Percentiles rank a stretch among this genome's conserved stretches.
These are phyloP conservation scores for Sebastes umbrosus DNA, from an alignment of 2,797 vertebrate genomes.

Conservation along the genomic window DNA sequence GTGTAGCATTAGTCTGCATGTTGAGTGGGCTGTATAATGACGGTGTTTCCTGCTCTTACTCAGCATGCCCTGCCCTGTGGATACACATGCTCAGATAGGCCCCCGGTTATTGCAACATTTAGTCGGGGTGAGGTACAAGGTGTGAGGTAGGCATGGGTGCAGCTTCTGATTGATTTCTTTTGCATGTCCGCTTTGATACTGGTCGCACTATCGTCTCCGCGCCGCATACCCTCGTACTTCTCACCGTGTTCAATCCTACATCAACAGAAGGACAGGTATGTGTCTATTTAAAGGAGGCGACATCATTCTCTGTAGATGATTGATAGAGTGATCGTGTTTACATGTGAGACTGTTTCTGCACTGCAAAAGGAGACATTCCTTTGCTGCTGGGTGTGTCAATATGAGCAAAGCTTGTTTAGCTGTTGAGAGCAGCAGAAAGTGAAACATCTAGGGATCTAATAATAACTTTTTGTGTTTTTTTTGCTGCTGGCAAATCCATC, in stretches of 20 bases:
- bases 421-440: conserved; percentile 61
- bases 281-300: conserved; percentile 31
- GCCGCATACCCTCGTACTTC: neutral
- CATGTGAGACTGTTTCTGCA: conserved; percentile 34
- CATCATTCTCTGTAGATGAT: conserved; percentile 51
- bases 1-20: neutral
- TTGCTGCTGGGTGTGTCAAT: conserved; percentile 65
- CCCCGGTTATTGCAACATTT: conserved; percentile 68
- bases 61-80: conserved; percentile 59
- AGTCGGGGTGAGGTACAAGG: conserved; percentile 43
- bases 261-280: conserved; percentile 58
- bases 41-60: conserved; percentile 54
- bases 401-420: conserved; percentile 62
- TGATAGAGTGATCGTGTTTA: conserved; percentile 47
- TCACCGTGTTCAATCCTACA: conserved; percentile 19
- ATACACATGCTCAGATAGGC: conserved; percentile 61
- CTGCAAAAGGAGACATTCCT: conserved; percentile 64
- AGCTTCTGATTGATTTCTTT: conserved; percentile 28
- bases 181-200: conserved; percentile 4
- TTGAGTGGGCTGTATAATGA: conserved; percentile 19
- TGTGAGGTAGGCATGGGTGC: conserved; percentile 38
- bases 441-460: conserved; percentile 56
- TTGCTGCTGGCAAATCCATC: conserved; percentile 20
- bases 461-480: conserved; percentile 59
- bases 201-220: neutral